Percentiles rank a stretch among this genome's conserved stretches.
Evolutionary conservation across 2,113 vertebrate genomes (phyloP).

Genomic region (Probosciger aterrimus): DNA sequence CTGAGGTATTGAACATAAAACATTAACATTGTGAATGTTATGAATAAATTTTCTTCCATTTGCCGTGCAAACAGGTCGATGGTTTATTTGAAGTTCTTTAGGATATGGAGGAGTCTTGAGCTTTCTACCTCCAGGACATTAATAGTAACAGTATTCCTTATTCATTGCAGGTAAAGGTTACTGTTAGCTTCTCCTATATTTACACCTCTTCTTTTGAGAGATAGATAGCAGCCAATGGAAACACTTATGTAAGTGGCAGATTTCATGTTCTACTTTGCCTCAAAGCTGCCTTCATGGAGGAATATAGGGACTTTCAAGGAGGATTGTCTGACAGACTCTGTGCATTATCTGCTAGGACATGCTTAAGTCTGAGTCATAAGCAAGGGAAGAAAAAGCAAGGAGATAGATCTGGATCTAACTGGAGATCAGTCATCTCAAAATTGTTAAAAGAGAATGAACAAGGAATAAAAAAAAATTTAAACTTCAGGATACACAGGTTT

Average conservation of each 20-base stretch:
- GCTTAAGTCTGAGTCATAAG: neutral
- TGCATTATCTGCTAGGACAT: neutral
- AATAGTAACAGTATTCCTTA: neutral
- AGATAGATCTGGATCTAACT: neutral
- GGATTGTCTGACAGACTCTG: neutral
- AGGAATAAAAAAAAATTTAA: neutral
- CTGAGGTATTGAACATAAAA: neutral
- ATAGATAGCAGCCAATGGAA: neutral
- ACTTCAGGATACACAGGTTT: neutral
- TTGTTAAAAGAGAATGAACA: neutral
- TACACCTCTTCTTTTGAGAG: neutral
- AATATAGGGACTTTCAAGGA: neutral
- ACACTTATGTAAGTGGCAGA: neutral
- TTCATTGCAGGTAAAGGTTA: neutral
- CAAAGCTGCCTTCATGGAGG: neutral
- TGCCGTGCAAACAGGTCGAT: neutral
- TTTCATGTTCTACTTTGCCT: neutral
- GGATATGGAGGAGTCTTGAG: neutral
- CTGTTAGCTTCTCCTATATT: neutral
- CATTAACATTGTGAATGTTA: neutral
- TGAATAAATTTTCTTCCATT: neutral
- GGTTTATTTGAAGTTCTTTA: neutral
- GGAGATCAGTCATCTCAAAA: neutral
- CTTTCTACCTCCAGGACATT: neutral
- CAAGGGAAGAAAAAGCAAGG: neutral